Percentiles rank a stretch among this genome's conserved stretches.
Conservation (phyloP, 2,888 invertebrate species). For the Drosophila melanosoma region DNA sequence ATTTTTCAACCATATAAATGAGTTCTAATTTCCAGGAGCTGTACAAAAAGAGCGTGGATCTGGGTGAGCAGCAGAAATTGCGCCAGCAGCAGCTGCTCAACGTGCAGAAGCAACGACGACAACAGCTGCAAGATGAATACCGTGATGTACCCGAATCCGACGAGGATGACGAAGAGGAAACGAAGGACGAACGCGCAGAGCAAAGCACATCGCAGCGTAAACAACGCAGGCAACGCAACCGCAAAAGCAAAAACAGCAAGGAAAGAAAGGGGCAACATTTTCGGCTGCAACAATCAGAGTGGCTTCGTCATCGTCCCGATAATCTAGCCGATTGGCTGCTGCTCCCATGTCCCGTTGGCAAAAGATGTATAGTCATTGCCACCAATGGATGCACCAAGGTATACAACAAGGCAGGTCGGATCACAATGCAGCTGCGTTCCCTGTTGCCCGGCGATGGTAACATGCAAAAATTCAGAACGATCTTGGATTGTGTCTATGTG, state of each 20-base stretch:
- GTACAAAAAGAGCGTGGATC: conserved; percentile 58
- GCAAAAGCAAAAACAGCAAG: conserved; percentile 42
- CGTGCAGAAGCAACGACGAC: conserved; percentile 81
- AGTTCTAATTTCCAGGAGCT: conserved; percentile 58
- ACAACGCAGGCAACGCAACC: conserved; percentile 20
- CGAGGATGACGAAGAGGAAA: conserved; percentile 5
- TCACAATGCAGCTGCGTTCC: conserved; percentile 86
- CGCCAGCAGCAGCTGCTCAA: conserved; percentile 75
- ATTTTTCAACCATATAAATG: conserved; percentile 35
- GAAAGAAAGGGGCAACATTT: conserved; percentile 22
- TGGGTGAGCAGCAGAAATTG: conserved; percentile 67
- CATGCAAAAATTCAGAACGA: conserved; percentile 56
- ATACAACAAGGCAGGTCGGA: conserved; percentile 88
- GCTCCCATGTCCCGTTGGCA: conserved; percentile 93
- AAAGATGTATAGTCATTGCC: conserved; percentile 92
- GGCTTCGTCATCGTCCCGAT: conserved; percentile 94
- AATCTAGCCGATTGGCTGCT: conserved; percentile 91
- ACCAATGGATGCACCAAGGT: conserved; percentile 88
- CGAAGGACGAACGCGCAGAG: conserved; percentile 1
- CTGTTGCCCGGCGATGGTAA: conserved; percentile 78
- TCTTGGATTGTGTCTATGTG: conserved; percentile 94
- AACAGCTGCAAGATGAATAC: conserved; percentile 70
- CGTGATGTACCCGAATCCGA: conserved; percentile 40
- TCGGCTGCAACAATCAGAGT: conserved; percentile 95
- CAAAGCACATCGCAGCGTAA: conserved; percentile 22